A percentile compares a stretch with the other conserved stretches of the same genome.
These are phyloP conservation scores for Euclidia mi DNA, from an alignment of 2,888 invertebrate genomes.

Conservation along the genomic window DNA sequence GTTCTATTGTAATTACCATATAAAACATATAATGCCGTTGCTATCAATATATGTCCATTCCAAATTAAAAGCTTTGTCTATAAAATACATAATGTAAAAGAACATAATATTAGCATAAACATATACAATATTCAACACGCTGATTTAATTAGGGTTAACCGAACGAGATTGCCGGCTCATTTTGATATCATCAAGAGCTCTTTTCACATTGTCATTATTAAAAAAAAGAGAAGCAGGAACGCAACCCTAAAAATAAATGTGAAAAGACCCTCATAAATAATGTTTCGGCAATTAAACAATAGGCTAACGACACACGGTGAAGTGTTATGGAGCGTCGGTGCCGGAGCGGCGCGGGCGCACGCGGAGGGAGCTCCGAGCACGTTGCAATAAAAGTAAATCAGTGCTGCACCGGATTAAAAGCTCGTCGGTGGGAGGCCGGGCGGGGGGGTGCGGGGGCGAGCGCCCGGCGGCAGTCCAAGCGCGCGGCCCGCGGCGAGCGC, in stretches of 20 bases:
- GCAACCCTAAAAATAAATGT: neutral
- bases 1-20: no score
- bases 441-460: conserved; percentile 52
- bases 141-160: no score
- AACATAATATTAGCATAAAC: no score
- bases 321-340: conserved; percentile 27
- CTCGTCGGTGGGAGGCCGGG: conserved; percentile 51
- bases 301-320: conserved; percentile 15
- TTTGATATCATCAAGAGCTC: no score
- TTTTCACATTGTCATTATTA: no score
- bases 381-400: conserved; percentile 76
- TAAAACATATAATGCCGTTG: no score
- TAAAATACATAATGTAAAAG: no score
- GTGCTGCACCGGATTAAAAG: conserved; percentile 66
- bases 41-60: no score
- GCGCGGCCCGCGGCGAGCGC: conserved; percentile 74
- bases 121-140: no score
- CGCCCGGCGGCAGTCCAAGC: conserved; percentile 70
- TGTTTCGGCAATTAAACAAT: conserved; percentile 14
- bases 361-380: conserved; percentile 33
- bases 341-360: conserved; percentile 34
- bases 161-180: no score
- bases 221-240: neutral
- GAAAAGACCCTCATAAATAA: conserved; percentile 15
- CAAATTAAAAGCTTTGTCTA: no score